These are phyloP conservation scores for Octonoba sinensis DNA, from an alignment of 2,888 invertebrate genomes.

Conservation along the genomic window DNA sequence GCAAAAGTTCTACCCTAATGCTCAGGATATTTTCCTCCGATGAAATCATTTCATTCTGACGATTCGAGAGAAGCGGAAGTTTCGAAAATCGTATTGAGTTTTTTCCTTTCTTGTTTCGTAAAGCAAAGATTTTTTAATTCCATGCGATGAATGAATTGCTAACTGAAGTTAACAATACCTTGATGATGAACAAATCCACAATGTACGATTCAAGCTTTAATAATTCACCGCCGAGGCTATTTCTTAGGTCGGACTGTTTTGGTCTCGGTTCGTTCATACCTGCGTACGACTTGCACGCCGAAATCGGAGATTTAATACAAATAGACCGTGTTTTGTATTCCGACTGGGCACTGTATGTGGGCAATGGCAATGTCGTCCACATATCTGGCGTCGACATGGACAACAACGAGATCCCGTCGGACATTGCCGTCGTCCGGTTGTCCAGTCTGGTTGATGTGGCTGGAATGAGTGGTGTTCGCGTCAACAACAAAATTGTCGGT, in stretches of 20 bases:
- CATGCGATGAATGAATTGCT: conserved; percentile 45
- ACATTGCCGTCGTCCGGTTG: conserved; percentile 65
- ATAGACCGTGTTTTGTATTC: conserved; percentile 68
- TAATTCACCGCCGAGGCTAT: conserved; percentile 34
- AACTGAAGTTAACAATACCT: background rate
- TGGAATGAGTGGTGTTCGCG: conserved; percentile 67
- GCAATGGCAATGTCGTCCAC: conserved; percentile 68
- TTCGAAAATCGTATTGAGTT: too few relatives aligned
- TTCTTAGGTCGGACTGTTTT: conserved; percentile 48
- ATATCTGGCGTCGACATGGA: conserved; percentile 66
- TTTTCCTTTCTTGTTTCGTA: too few relatives aligned
- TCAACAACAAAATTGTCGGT: conserved; percentile 69
- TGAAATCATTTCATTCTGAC: too few relatives aligned
- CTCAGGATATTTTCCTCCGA: too few relatives aligned
- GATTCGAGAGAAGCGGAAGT: too few relatives aligned
- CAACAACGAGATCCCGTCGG: conserved; percentile 62
- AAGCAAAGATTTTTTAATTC: too few relatives aligned
- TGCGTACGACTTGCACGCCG: conserved; percentile 57
- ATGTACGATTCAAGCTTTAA: conserved; percentile 3
- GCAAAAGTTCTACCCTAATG: too few relatives aligned
- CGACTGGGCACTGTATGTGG: conserved; percentile 69
- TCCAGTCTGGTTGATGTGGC: conserved; percentile 66
- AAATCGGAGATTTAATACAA: conserved; percentile 68
- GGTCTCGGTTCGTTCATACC: conserved; percentile 57
- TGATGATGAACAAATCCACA: conserved; percentile 18